Evolutionary conservation across 2,888 invertebrate species (phyloP).

Genomic region (Cremastinae sp.): DNA sequence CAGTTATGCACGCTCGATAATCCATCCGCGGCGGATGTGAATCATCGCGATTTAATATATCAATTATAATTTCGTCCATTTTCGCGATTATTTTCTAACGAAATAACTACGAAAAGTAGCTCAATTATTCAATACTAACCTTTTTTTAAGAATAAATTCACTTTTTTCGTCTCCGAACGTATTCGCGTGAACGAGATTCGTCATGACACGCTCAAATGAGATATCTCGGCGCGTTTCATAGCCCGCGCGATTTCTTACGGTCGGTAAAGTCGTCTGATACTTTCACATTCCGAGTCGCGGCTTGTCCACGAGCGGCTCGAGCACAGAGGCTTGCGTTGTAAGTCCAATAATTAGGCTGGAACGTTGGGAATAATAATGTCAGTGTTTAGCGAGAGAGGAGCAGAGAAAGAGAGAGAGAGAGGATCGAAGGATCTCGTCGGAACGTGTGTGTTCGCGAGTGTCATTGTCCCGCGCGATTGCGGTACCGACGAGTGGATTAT

Average conservation of each 20-base stretch:
- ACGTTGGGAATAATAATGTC: constrained; percentile 74
- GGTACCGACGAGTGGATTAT: constrained; percentile 68
- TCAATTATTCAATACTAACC: too few relatives aligned
- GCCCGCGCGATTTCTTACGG: constrained; percentile 37
- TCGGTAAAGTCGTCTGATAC: constrained; percentile 64
- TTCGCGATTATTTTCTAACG: too few relatives aligned
- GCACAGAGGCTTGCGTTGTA: constrained; percentile 47
- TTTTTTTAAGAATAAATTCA: too few relatives aligned
- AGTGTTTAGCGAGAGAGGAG: constrained; percentile 69
- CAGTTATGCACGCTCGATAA: constrained; percentile 51
- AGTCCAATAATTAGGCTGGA: constrained; percentile 74
- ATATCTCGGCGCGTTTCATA: constrained; percentile 12
- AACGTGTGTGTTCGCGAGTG: constrained; percentile 55
- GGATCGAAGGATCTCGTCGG: constrained; percentile 4
- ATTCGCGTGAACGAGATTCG: constrained; percentile 53
- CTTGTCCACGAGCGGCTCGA: constrained; percentile 49
- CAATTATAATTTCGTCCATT: too few relatives aligned
- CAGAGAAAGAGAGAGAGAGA: not conserved
- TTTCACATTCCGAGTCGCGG: constrained; percentile 70
- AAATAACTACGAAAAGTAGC: constrained; percentile 5
- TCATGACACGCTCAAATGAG: constrained; percentile 32
- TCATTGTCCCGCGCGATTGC: constrained; percentile 75
- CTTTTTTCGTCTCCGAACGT: too few relatives aligned
- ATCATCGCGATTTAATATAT: constrained; percentile 24
- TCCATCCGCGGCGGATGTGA: constrained; percentile 35